These are phyloP conservation scores for Geodia barretti DNA, from an alignment of 37 sponge, comb jelly and placozoan species.

Conservation along the genomic window DNA sequence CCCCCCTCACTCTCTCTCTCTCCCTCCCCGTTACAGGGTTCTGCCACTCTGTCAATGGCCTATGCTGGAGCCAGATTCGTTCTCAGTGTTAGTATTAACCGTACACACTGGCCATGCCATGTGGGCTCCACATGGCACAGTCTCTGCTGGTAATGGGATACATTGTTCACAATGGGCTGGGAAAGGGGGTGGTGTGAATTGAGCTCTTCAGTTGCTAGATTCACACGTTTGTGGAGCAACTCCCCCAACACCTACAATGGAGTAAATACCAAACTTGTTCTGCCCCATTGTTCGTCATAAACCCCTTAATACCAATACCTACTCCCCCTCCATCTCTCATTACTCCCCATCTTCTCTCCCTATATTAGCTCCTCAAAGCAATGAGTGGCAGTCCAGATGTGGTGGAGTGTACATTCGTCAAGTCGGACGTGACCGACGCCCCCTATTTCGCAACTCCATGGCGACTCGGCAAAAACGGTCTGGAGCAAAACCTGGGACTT, in stretches of 20 bases:
- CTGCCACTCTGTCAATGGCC: conserved; percentile 99
- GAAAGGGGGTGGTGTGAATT: too few relatives aligned
- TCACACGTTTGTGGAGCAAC: too few relatives aligned
- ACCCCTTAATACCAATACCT: not conserved
- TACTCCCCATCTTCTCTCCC: not conserved
- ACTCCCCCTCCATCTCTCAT: not conserved
- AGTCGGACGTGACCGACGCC: conserved; percentile 83
- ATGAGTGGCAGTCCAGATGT: conserved; percentile 74
- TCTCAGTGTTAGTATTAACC: conserved; percentile 40
- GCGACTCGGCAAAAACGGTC: conserved; percentile 81
- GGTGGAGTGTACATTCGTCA: conserved; percentile 96
- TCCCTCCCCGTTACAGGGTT: conserved; percentile 67
- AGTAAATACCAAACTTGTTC: too few relatives aligned
- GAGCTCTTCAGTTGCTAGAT: too few relatives aligned
- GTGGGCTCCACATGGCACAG: too few relatives aligned
- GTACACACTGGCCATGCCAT: too few relatives aligned
- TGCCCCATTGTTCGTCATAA: not conserved
- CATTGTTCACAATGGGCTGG: too few relatives aligned
- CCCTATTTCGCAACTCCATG: conserved; percentile 94
- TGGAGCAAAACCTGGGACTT: conserved; percentile 85
- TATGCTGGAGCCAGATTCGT: conserved; percentile 96
- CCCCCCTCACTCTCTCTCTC: too few relatives aligned
- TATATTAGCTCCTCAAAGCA: conserved; percentile 60
- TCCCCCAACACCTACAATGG: too few relatives aligned
- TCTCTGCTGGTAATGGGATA: too few relatives aligned